phyloP scores from a whole-genome alignment of 2,888 invertebrate species.

The Hydrotaea diabolus region DNA sequence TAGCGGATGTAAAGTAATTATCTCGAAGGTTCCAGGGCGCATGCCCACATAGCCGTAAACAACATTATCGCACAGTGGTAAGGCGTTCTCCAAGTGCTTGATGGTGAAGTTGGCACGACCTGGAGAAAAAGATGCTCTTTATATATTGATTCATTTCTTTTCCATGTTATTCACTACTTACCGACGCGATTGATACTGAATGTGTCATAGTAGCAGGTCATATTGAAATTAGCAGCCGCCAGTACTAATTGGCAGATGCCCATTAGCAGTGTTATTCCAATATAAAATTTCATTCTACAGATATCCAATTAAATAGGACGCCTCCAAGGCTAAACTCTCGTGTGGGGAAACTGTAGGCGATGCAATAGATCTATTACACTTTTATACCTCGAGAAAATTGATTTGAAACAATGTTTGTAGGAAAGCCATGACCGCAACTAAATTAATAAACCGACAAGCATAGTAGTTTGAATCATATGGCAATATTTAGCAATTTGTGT shows the following conservation, averaged over 20 bases:
- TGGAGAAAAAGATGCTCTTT: background rate
- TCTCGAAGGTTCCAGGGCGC: background rate
- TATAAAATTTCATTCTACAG: background rate
- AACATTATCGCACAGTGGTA: slow-evolving; percentile 1
- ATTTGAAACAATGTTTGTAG: too few species aligned
- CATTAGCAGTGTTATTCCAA: background rate
- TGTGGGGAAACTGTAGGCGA: too few species aligned
- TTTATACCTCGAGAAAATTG: too few species aligned
- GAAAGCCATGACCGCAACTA: too few species aligned
- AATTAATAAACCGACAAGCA: too few species aligned
- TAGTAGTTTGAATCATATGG: too few species aligned
- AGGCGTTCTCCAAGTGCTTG: slow-evolving; percentile 3
- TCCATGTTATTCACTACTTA: slow-evolving; percentile 61
- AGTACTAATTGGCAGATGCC: slow-evolving; percentile 33
- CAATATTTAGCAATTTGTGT: too few species aligned
- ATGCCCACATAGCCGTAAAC: slow-evolving; percentile 20
- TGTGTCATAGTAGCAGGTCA: slow-evolving; percentile 78
- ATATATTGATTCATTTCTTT: background rate
- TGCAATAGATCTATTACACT: too few species aligned
- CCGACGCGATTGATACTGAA: slow-evolving; percentile 76
- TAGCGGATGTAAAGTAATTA: background rate
- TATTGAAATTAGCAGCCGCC: slow-evolving; percentile 69
- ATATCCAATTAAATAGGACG: too few species aligned
- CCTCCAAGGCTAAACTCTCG: too few species aligned
- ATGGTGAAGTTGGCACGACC: background rate